A percentile compares a stretch with the other conserved stretches of the same genome.
Conservation (phyloP, 2,113 vertebrate species). For the Psittacula cyanocephala region DNA sequence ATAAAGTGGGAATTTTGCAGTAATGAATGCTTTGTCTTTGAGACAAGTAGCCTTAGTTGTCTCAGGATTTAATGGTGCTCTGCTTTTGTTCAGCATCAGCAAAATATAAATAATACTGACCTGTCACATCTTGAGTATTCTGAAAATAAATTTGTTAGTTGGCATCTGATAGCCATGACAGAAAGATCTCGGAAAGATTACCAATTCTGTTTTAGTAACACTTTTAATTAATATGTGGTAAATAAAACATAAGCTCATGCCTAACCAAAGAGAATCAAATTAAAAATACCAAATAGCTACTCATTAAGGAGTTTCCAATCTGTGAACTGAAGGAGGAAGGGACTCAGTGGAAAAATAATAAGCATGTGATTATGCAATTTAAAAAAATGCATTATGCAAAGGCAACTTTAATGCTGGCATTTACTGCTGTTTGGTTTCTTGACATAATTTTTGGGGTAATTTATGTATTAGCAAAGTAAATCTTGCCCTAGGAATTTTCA, state of each 20-base stretch:
- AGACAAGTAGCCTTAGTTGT: neutral
- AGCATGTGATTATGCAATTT: neutral
- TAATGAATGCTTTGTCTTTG: constrained; percentile 22
- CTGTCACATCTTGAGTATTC: neutral
- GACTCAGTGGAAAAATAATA: constrained; percentile 1
- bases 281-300: neutral
- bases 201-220: constrained; percentile 22
- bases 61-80: constrained; percentile 9
- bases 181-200: neutral
- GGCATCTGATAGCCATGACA: neutral
- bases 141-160: neutral
- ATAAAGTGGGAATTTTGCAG: neutral
- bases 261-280: constrained; percentile 1
- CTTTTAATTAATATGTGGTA: constrained; percentile 12
- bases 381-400: neutral
- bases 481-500: neutral
- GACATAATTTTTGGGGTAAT: neutral
- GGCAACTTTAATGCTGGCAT: neutral
- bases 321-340: neutral
- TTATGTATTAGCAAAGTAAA: neutral
- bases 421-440: neutral
- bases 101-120: constrained; percentile 13
- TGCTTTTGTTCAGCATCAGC: neutral
- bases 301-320: neutral
- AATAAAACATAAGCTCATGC: constrained; percentile 22